Conservation (phyloP, 2,797 vertebrate genomes). For the Todus mexicanus region DNA sequence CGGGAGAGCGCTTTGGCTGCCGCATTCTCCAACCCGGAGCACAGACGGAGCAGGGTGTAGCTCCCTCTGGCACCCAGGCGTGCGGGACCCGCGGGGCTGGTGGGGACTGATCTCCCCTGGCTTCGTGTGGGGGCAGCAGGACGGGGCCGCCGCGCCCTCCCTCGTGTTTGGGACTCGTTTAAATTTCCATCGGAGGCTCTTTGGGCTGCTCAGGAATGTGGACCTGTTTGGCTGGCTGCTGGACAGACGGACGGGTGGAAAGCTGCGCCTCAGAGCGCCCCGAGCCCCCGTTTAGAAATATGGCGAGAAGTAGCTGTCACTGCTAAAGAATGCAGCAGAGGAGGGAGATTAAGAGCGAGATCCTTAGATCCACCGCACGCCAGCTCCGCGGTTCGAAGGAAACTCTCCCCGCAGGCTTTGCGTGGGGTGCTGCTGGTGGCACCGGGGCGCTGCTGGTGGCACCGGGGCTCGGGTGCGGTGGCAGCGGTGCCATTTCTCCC, state of each 20-base stretch:
- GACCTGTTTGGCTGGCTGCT: slow-evolving; percentile 36
- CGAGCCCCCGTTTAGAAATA: background rate
- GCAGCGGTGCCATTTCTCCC: background rate
- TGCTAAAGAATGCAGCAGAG: slow-evolving; percentile 7
- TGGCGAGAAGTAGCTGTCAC: slow-evolving; percentile 21
- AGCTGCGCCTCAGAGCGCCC: slow-evolving; percentile 21
- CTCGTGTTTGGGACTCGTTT: background rate
- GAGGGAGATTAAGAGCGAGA: background rate
- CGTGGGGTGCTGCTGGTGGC: background rate
- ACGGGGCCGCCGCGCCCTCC: background rate
- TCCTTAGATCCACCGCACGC: background rate
- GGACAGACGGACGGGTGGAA: background rate
- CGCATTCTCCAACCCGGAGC: background rate
- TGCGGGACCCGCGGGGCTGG: accelerated
- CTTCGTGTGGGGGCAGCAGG: accelerated
- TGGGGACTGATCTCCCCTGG: background rate
- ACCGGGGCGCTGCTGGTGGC: background rate
- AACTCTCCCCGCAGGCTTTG: background rate
- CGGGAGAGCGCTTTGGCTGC: background rate
- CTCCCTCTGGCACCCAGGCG: background rate
- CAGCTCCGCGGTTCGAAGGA: background rate
- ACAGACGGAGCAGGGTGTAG: background rate
- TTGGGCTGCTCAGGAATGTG: slow-evolving; percentile 9
- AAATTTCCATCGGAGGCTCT: background rate
- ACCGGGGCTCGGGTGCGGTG: accelerated